phyloP scores from a whole-genome alignment of 2,888 invertebrate species.

The Polymixis lichenea region DNA sequence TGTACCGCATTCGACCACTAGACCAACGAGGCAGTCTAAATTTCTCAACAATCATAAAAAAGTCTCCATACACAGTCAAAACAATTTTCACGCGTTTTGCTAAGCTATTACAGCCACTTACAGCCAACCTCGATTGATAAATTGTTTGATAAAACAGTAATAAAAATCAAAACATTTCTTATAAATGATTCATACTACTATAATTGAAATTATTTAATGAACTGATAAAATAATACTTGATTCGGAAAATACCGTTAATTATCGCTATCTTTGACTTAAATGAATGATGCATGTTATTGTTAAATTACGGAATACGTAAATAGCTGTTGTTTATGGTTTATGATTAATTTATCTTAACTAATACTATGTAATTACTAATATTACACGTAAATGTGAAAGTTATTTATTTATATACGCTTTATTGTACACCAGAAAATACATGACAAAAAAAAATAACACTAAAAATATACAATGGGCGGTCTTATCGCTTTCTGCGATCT shows the following conservation, averaged over 20 bases:
- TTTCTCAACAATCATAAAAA: not conserved
- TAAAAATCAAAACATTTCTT: slow-evolving; percentile 17
- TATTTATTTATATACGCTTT: too few relatives aligned
- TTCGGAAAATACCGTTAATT: not conserved
- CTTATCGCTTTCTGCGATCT: too few relatives aligned
- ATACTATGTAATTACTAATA: too few relatives aligned
- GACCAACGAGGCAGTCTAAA: not conserved
- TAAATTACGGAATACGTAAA: not conserved
- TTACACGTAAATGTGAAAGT: too few relatives aligned
- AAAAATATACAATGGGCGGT: too few relatives aligned
- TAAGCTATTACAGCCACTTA: not conserved
- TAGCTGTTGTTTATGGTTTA: too few relatives aligned
- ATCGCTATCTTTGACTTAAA: not conserved
- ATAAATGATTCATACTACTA: slow-evolving; percentile 1
- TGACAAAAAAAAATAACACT: too few relatives aligned
- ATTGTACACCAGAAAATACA: too few relatives aligned
- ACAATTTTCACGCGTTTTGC: not conserved
- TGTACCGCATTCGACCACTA: not conserved
- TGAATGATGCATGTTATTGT: not conserved
- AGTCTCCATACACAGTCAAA: not conserved
- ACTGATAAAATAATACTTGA: not conserved
- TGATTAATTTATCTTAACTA: not conserved
- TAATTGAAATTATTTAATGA: slow-evolving; percentile 1
- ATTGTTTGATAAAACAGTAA: slow-evolving; percentile 7
- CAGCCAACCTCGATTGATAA: not conserved